Evolutionary conservation across 2,888 invertebrate species (phyloP).

Genomic region (Cheilosia vernalis): DNA sequence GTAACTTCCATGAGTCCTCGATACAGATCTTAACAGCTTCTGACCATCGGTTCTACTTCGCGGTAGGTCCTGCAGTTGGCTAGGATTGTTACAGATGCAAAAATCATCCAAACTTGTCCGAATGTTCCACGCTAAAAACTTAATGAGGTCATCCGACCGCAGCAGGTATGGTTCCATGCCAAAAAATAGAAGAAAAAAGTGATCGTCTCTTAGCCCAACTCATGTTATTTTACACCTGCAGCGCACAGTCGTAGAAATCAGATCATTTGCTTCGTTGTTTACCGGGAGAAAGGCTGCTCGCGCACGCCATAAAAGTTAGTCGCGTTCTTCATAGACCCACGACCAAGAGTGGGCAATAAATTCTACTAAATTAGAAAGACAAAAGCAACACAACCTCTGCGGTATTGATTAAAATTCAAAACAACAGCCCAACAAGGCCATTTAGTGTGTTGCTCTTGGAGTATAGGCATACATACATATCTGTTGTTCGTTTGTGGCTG

Average conservation of each 20-base stretch:
- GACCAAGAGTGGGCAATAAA: conserved; percentile 44
- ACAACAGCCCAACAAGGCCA: conserved; percentile 59
- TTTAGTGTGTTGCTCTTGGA: conserved; percentile 32
- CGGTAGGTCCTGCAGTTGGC: neutral
- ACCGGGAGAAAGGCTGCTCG: conserved; percentile 54
- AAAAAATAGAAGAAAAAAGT: neutral
- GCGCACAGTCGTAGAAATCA: conserved; percentile 59
- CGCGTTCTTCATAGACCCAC: conserved; percentile 10
- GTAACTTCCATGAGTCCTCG: conserved; percentile 40
- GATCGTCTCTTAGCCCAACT: conserved; percentile 16
- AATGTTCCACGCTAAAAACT: conserved; percentile 14
- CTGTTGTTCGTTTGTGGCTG: neutral
- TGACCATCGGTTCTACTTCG: neutral
- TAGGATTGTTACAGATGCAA: conserved; percentile 1
- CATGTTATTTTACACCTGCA: conserved; percentile 64
- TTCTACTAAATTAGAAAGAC: conserved; percentile 40
- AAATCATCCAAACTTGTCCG: neutral
- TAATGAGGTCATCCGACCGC: conserved; percentile 48
- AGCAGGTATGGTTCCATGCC: conserved; percentile 4
- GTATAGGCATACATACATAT: neutral
- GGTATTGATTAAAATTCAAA: conserved; percentile 68
- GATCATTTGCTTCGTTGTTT: conserved; percentile 65
- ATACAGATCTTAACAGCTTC: conserved; percentile 55
- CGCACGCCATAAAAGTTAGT: conserved; percentile 14
- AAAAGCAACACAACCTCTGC: conserved; percentile 23